Evolutionary conservation across 2,888 invertebrate genomes (phyloP).

Genomic region (Hetaerina titia): DNA sequence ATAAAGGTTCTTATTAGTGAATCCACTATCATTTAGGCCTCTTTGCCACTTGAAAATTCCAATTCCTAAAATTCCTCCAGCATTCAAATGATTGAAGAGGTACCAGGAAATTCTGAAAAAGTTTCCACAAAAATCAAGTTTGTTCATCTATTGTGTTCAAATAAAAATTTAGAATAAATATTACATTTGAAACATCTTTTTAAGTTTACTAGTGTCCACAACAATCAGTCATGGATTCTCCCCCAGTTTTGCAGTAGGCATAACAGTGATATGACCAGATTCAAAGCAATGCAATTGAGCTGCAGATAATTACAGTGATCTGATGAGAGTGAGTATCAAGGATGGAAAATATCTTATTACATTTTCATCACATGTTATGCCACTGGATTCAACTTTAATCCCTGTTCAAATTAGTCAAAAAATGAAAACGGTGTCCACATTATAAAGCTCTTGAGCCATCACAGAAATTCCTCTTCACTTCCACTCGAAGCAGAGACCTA

Average conservation of each 20-base stretch:
- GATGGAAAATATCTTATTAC: neutral
- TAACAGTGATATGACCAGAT: slow-evolving; percentile 20
- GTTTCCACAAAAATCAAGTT: slow-evolving; percentile 32
- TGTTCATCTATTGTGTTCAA: neutral
- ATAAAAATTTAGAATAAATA: slow-evolving; percentile 41
- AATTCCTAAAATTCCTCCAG: neutral
- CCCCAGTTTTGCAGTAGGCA: neutral
- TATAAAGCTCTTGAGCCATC: slow-evolving; percentile 66
- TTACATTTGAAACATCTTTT: neutral
- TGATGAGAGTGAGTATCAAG: neutral
- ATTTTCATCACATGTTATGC: neutral
- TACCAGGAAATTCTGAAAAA: slow-evolving; percentile 35
- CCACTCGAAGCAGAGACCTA: slow-evolving; percentile 25
- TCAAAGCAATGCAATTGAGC: slow-evolving; percentile 45
- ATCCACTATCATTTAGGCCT: slow-evolving; percentile 41
- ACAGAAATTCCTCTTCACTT: slow-evolving; percentile 59
- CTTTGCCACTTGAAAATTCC: neutral
- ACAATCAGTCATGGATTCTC: neutral
- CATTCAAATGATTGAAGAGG: slow-evolving; percentile 25
- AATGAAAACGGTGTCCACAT: neutral
- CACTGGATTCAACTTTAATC: neutral
- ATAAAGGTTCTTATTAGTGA: slow-evolving; percentile 4
- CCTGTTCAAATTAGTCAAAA: slow-evolving; percentile 13
- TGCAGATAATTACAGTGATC: neutral
- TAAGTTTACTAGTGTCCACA: neutral